These are phyloP conservation scores for Neodiprion virginianus DNA, from an alignment of 1,140 invertebrate species.

Conservation along the genomic window DNA sequence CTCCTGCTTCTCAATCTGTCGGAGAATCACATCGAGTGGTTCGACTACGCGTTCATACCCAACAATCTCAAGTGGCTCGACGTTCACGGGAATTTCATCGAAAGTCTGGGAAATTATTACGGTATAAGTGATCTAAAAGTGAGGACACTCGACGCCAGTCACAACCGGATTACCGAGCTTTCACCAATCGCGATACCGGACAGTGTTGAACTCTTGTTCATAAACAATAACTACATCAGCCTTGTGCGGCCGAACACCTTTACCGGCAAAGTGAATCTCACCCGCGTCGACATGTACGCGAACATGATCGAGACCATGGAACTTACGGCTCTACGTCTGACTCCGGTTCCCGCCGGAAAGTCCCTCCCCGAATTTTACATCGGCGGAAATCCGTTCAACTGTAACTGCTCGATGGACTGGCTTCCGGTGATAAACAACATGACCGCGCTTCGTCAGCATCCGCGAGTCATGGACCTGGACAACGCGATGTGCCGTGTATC, in stretches of 20 bases:
- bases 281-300: conserved; percentile 87
- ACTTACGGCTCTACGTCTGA: conserved; percentile 77
- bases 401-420: conserved; percentile 94
- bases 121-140: conserved; percentile 72
- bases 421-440: conserved; percentile 86
- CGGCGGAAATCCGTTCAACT: conserved; percentile 89
- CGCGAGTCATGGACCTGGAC: conserved; percentile 85
- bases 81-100: conserved; percentile 87
- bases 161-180: conserved; percentile 84
- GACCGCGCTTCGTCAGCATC: conserved; percentile 80
- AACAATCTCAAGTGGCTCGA: conserved; percentile 89
- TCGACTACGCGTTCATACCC: conserved; percentile 89
- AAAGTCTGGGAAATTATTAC: conserved; percentile 85
- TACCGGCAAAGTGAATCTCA: conserved; percentile 81
- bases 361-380: conserved; percentile 85
- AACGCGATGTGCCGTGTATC: conserved; percentile 86
- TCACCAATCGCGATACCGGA: conserved; percentile 84
- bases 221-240: conserved; percentile 88
- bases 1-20: conserved; percentile 89
- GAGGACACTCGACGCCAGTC: conserved; percentile 85
- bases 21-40: conserved; percentile 89
- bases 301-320: conserved; percentile 85
- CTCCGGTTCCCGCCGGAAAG: conserved; percentile 72
- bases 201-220: conserved; percentile 85
- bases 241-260: conserved; percentile 84